Evolutionary conservation across 2,113 vertebrate species (phyloP), one percentile per base, ranked within the genome.

Genomic region (Platichthys flesus): DNA sequence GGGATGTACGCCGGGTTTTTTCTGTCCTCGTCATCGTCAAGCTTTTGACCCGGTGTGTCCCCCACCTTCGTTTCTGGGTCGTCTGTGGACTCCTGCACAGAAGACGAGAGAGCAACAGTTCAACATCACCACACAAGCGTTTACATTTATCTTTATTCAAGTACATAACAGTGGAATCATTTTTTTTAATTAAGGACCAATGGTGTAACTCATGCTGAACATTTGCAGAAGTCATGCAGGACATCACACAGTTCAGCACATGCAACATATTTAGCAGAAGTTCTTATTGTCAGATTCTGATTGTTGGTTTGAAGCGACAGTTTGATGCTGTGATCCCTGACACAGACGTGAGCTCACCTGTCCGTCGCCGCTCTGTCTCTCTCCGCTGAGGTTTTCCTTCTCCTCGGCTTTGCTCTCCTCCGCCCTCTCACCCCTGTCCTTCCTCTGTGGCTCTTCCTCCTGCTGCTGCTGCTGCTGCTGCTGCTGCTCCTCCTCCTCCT

Each of bases 1-100:
- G 98, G 98, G 84, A 99, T 99, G 88, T 98, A 99, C 0, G 98
- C 98, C 0, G 98, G 98, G 87, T 99, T 99, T 90, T 99, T 98
- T 10, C 97, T 78, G 82, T 99, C 98, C 85, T 99, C 98, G 2
- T 99, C 98, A 0, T 99, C 98, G 0, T 99, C 98, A 76, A 99
- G 88, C 90, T 98, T 96, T 89, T 97, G 97, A 15, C 96, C 94
- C 0, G 92, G 93, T 74, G 97, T 97, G 7, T 90, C 95, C 4
- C 93, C 95, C 0, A 87, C 88, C 76, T 98, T 98, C 5, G 96
- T 97, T 89, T 99, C 98, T 2, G 96, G 94, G 16, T 96, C 96
- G 2, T 97, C 97, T 0, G 96, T 98, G 78, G 97, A 98, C 92
- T 99, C 97, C 97, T 99, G 83, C 18, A 21, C 18, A 54, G 51